Conservation (phyloP, 2,888 invertebrate species). For the Torymus tubicola region DNA sequence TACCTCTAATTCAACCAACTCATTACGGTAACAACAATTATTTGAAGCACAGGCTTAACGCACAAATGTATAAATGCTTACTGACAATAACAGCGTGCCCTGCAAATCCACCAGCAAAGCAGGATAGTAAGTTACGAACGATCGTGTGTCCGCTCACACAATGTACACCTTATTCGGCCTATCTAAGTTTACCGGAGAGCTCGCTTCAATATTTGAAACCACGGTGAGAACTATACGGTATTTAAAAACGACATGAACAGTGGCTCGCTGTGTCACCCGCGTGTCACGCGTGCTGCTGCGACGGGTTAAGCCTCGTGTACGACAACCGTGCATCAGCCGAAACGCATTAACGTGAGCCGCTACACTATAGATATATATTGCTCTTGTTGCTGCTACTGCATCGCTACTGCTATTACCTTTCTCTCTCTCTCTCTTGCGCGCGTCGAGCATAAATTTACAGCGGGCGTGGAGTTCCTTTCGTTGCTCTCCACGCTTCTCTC, state of each 20-base stretch:
- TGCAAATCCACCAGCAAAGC: too few species aligned
- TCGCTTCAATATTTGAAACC: conserved; percentile 61
- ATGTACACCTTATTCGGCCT: conserved; percentile 56
- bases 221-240: conserved; percentile 59
- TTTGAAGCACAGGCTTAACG: too few species aligned
- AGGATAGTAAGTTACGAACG: too few species aligned
- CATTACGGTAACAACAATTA: too few species aligned
- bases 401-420: not conserved
- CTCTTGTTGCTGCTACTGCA: conserved; percentile 1
- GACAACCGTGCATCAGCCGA: conserved; percentile 35
- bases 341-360: conserved; percentile 29
- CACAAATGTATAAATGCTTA: too few species aligned
- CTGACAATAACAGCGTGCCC: too few species aligned
- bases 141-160: conserved; percentile 18
- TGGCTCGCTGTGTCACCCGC: conserved; percentile 62
- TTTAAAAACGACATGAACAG: conserved; percentile 62
- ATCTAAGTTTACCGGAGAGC: conserved; percentile 23
- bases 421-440: not conserved
- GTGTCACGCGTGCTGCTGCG: conserved; percentile 14
- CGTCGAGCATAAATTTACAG: not conserved
- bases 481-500: not conserved
- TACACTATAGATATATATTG: not conserved
- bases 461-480: not conserved
- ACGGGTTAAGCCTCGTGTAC: conserved; percentile 54
- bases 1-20: too few species aligned